Percentiles rank a stretch among this genome's conserved stretches.
Conservation (phyloP, 92 coral and sea anemone species). For the Epizoanthus scotinus region DNA sequence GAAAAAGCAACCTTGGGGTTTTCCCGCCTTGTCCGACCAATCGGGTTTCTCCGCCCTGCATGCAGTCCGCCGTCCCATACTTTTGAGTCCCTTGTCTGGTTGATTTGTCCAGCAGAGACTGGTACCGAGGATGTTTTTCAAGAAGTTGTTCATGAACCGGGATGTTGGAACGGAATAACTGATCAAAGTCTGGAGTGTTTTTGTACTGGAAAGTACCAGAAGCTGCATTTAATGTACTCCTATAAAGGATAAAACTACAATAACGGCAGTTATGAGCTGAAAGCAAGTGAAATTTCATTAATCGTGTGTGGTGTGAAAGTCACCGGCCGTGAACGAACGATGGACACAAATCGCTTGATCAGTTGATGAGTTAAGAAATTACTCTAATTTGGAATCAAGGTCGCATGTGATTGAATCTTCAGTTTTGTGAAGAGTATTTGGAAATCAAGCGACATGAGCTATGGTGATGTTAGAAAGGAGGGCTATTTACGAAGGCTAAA, state of each 20-base stretch:
- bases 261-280: constrained; percentile 9
- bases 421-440: background rate
- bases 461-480: constrained; percentile 68
- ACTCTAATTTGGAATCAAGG: background rate
- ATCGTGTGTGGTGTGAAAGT: background rate
- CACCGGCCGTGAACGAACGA: background rate
- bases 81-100: background rate
- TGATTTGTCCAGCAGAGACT: constrained; percentile 18
- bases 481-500: constrained; percentile 86
- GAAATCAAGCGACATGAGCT: constrained; percentile 55
- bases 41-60: background rate
- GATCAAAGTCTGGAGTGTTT: background rate
- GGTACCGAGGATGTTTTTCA: constrained; percentile 12
- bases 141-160: constrained; percentile 8
- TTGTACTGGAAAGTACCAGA: background rate
- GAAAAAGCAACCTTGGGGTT: too few species aligned
- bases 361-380: background rate
- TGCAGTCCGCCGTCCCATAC: constrained; percentile 4
- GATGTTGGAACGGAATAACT: background rate
- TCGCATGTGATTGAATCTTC: background rate
- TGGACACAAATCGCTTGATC: constrained; percentile 11
- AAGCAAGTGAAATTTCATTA: background rate
- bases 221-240: background rate
- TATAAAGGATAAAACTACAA: background rate
- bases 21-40: too few species aligned